Base-by-base conservation (phyloP, 1,140 invertebrate genomes). In the Batillaria attramentaria region DNA sequence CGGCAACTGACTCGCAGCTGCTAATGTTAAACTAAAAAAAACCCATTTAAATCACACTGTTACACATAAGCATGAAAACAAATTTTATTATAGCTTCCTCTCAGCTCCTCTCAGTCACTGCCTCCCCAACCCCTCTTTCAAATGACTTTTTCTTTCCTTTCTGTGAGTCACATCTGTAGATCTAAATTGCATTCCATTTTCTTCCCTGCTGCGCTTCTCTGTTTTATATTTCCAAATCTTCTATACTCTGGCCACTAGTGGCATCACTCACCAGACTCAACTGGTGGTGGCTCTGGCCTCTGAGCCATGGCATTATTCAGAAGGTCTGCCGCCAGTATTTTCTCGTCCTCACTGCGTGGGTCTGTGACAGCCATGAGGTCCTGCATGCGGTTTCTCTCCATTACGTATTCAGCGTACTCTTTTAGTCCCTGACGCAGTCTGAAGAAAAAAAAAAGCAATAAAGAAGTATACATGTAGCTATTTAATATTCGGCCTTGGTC, bases 341-440 rank as follows among this genome's bases (percentile, higher is more conserved):
- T 85, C 81, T 90, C 89, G 54, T 88, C 88, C 24, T 88, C 87
- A 39, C 81, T 79, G 16, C 89, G 82, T 5, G 88, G 87, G 81
- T 91, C 89, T 13, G 84, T 72, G 24, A 87, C 79, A 50, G 80
- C 77, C 84, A 89, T 85, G 24, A 83, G 78, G 5, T 86, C 83
- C 1, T 83, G 57, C 13, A 79, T 78, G 20, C 83, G 77, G n/a
- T 87, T 84, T 57, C 88, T 81, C 0, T 77, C 69, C 57, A 83
- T 83, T 24, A 87, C 87, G 84, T 83, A 85, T 60, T 89, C 85
- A 37, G 86, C 87, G 81, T 89, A 91, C 13, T 85, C 82, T 41
- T 79, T 50, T 13, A 91, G 77, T 50, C 88, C 87, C 33, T 54
- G 62, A 39, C 83, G 82, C 75, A 89, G 77, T 72, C 89, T 90